Percentiles rank a stretch among this genome's conserved stretches.
Conservation (phyloP, 2,113 vertebrate genomes). For the Aegotheles bennettii region DNA sequence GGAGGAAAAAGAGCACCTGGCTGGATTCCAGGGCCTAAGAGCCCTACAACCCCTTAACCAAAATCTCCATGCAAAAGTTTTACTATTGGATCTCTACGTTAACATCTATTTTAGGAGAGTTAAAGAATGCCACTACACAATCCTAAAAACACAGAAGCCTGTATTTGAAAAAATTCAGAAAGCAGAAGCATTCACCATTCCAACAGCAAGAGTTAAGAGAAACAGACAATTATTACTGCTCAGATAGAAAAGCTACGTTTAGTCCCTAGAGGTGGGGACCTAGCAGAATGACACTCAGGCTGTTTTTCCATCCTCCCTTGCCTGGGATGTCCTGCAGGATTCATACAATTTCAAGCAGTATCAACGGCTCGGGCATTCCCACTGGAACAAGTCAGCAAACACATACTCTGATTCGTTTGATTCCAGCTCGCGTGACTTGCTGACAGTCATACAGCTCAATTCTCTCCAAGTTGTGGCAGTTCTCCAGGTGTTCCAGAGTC, state of each 20-base stretch:
- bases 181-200: not conserved
- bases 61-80: not conserved
- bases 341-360: not conserved
- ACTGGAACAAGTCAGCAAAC: fast-evolving
- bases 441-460: slow-evolving; percentile 93
- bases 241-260: fast-evolving
- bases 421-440: slow-evolving; percentile 88
- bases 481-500: slow-evolving; percentile 89
- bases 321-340: not conserved
- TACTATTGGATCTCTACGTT: not conserved
- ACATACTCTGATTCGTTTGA: slow-evolving; percentile 89
- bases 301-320: not conserved
- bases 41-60: not conserved
- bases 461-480: slow-evolving; percentile 86
- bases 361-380: not conserved
- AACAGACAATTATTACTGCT: not conserved
- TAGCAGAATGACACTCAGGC: not conserved
- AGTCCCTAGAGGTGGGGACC: not conserved
- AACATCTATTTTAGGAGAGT: not conserved
- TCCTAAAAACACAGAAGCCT: not conserved
- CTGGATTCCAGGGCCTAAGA: not conserved
- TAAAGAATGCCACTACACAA: not conserved
- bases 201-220: not conserved
- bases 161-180: not conserved
- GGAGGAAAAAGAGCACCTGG: not conserved